phyloP scores from a whole-genome alignment of 2,113 vertebrate species.

The Mustelus asterias region DNA sequence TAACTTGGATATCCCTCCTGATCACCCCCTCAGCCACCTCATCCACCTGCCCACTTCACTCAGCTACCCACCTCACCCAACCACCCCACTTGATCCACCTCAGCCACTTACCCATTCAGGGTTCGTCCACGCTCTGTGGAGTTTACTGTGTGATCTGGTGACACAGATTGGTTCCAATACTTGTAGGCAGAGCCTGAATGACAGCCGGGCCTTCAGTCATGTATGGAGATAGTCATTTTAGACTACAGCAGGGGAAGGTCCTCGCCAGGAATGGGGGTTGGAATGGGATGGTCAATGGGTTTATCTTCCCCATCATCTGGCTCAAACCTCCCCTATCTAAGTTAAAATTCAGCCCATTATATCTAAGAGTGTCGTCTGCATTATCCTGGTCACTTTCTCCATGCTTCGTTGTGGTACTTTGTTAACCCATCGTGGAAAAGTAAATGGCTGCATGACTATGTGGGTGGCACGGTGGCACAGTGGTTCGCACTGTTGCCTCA shows the following conservation, averaged over 20 bases:
- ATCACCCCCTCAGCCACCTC: too few species aligned
- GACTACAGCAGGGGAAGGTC: background rate
- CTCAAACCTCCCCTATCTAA: background rate
- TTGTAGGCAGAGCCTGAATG: background rate
- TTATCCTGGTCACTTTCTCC: background rate
- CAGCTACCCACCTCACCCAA: too few species aligned
- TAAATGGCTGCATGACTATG: background rate
- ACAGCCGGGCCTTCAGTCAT: background rate
- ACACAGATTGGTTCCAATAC: background rate
- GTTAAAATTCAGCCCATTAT: background rate
- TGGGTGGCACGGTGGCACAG: too few species aligned
- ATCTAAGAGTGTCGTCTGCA: background rate
- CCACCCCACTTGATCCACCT: too few species aligned
- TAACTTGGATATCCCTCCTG: too few species aligned
- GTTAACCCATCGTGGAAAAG: background rate
- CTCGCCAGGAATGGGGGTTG: background rate
- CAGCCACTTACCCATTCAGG: background rate
- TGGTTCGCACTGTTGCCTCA: too few species aligned
- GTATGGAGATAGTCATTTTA: too few species aligned
- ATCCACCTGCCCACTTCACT: too few species aligned
- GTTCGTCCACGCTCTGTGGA: background rate
- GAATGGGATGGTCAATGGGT: background rate
- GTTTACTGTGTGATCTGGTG: background rate
- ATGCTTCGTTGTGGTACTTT: background rate
- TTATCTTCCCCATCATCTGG: background rate